phyloP scores from a whole-genome alignment of 2,888 invertebrate species.

The Nomada fabriciana region DNA sequence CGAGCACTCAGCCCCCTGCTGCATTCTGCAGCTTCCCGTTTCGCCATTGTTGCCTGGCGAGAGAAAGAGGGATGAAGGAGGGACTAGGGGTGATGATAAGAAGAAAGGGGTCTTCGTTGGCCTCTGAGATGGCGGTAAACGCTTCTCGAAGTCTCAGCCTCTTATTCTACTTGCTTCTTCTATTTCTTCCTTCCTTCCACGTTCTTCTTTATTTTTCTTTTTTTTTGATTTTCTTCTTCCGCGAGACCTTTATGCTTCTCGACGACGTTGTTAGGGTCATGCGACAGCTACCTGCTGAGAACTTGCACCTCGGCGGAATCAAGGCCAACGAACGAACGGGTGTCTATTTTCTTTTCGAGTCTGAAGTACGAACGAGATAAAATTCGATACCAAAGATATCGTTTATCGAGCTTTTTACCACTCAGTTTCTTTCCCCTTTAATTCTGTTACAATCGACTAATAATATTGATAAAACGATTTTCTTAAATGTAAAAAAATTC shows the following conservation, averaged over 20 bases:
- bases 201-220: constrained; percentile 9
- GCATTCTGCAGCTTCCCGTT: constrained; percentile 65
- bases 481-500: too few species aligned
- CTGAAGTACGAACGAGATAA: too few species aligned
- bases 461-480: too few species aligned
- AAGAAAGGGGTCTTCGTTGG: constrained; percentile 49
- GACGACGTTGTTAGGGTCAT: neutral
- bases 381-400: too few species aligned
- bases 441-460: too few species aligned
- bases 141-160: constrained; percentile 59
- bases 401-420: too few species aligned
- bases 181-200: constrained; percentile 32
- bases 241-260: neutral
- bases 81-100: constrained; percentile 25
- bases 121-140: constrained; percentile 62
- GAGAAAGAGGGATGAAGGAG: constrained; percentile 38
- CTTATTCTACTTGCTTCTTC: neutral
- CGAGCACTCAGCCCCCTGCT: constrained; percentile 66
- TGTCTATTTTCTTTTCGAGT: too few species aligned
- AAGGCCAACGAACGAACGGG: neutral
- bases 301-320: neutral
- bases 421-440: too few species aligned
- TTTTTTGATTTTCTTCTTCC: neutral
- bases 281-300: neutral
- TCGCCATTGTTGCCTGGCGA: constrained; percentile 68